Evolutionary conservation across 2,797 vertebrate species (phyloP).

Genomic region (Lagocephalus sceleratus): DNA sequence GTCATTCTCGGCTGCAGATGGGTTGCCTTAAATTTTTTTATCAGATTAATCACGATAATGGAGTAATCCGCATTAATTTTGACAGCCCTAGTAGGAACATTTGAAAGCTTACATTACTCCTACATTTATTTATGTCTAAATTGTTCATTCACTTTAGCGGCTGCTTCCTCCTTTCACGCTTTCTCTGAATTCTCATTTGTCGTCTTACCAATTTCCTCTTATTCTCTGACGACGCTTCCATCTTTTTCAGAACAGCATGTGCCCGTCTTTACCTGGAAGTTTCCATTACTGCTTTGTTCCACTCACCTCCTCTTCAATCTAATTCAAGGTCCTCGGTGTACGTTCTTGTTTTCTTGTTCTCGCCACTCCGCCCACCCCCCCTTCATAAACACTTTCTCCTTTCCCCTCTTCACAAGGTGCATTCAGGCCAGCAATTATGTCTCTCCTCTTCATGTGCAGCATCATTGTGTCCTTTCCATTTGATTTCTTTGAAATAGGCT

Average conservation of each 20-base stretch:
- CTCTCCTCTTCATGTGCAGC: slow-evolving; percentile 2
- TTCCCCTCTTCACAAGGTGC: slow-evolving; percentile 14
- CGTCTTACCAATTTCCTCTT: not conserved
- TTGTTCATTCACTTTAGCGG: not conserved
- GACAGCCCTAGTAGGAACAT: no score
- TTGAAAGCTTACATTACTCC: no score
- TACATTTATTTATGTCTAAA: no score
- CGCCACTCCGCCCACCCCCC: not conserved
- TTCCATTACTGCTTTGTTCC: slow-evolving; percentile 26
- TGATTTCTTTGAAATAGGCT: slow-evolving; percentile 7
- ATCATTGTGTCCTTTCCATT: slow-evolving; percentile 10
- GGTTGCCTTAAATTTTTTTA: no score
- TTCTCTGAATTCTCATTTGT: not conserved
- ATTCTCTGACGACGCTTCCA: not conserved
- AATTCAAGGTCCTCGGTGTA: slow-evolving; percentile 39
- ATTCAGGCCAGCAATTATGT: slow-evolving; percentile 18
- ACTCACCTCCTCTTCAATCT: slow-evolving; percentile 32
- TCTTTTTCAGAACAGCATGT: slow-evolving; percentile 27
- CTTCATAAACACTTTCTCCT: not conserved
- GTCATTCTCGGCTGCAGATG: no score
- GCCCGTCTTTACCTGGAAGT: slow-evolving; percentile 15
- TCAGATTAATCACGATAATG: no score
- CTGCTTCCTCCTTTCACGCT: not conserved
- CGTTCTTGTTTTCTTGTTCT: not conserved
- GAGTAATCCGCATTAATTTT: no score